These are phyloP conservation scores for Netelia melanura DNA, from an alignment of 2,888 invertebrate species.

Conservation along the genomic window DNA sequence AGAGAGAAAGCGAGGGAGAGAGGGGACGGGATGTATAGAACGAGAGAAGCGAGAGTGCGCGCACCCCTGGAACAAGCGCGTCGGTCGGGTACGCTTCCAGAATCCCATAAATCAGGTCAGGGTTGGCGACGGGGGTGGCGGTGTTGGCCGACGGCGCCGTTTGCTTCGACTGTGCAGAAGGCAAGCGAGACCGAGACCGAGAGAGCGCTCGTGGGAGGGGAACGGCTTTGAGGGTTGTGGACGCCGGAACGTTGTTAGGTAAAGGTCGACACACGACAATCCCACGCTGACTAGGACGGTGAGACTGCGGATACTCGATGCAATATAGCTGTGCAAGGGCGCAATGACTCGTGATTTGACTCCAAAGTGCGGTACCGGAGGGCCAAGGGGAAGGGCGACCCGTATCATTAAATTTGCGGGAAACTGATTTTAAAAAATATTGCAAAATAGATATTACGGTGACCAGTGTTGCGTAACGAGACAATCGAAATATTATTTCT, in stretches of 20 bases:
- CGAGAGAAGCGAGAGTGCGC: slow-evolving; percentile 59
- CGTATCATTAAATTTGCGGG: no score
- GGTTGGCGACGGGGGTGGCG: slow-evolving; percentile 83
- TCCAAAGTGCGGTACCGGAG: no score
- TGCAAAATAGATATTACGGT: no score
- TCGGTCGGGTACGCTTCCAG: slow-evolving; percentile 85
- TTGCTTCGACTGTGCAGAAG: slow-evolving; percentile 65
- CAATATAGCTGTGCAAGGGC: slow-evolving; percentile 28
- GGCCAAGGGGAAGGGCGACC: no score
- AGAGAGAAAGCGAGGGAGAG: slow-evolving; percentile 13
- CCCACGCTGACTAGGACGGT: slow-evolving; percentile 75
- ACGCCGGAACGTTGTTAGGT: slow-evolving; percentile 78
- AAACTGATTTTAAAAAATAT: no score
- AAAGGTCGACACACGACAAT: slow-evolving; percentile 83
- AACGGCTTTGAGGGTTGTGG: slow-evolving; percentile 73
- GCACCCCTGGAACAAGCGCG: slow-evolving; percentile 76
- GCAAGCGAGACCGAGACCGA: slow-evolving; percentile 76
- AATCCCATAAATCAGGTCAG: slow-evolving; percentile 88
- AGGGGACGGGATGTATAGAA: slow-evolving; percentile 28
- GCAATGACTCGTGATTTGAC: slow-evolving; percentile 39
- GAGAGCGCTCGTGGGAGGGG: slow-evolving; percentile 52
- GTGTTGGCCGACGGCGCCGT: slow-evolving; percentile 57
- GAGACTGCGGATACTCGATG: slow-evolving; percentile 2
- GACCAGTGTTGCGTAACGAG: no score
- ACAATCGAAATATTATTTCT: no score